Base-by-base conservation (phyloP, 2,888 invertebrate genomes). In the Drosophila mercatorum region DNA sequence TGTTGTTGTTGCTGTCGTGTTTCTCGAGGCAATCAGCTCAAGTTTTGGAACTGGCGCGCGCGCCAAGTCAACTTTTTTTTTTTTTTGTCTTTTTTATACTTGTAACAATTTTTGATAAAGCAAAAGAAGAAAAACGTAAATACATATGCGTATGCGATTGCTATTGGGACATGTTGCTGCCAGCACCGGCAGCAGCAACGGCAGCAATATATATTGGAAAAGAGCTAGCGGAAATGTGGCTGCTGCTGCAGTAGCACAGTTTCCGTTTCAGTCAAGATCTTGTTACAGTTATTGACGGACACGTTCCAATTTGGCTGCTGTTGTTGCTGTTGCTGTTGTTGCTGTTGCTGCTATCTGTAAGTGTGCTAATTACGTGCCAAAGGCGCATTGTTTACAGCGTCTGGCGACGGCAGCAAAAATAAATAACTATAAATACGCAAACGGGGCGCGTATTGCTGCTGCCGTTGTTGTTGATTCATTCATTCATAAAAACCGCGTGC, bases 331-430 rank as follows among this genome's bases (percentile, higher is more conserved):
- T 75, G 68, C 8, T 52, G 60, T 43, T 66, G 44, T 22, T 74
- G 59, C 7, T 75, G 58, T 3, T 68, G 76, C 65, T 72, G 68
- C 60, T 73, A 55, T 51, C 69, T 80, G 84, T 83, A 84, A 84
- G 87, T 86, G 84, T 84, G 84, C 84, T 87, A 85, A 85, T 85
- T 87, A 84, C 84, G 84, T 87, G 88, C 82, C 84, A 78, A 80
- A 86, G 87, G 83, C 83, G 80, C 78, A 87, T 84, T 84, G 87
- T 84, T 87, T 87, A 87, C 80, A 81, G 58, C 66, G 67, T 63
- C 81, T 81, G 82, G 78, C 84, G 71, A 60, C 53, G 68, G 61
- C 75, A 78, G 85, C 71, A 75, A 76, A 81, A 79, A 78, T 75
- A 80, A 79, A 78, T 79, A 81, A 83, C 87, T 81, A 86, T 80